Conservation (phyloP, 2,113 vertebrate genomes). For the Oceanodroma tethys region DNA sequence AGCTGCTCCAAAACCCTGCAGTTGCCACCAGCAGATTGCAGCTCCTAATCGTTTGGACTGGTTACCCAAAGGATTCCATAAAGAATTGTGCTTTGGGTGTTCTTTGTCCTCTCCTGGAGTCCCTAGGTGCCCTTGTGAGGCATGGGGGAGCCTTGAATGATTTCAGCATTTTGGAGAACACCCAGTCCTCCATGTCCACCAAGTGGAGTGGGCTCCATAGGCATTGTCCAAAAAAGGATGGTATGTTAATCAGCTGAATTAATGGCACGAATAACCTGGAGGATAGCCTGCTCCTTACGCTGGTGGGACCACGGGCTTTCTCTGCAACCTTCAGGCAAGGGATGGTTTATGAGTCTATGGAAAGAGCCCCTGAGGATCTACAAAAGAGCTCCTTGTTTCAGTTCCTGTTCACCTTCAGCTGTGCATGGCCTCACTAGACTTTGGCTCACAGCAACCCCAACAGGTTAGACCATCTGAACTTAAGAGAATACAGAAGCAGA, state of each 20-base stretch:
- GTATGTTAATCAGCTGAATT: neutral
- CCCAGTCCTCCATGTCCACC: neutral
- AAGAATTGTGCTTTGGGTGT: neutral
- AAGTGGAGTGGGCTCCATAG: neutral
- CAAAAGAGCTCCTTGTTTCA: neutral
- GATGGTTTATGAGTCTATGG: neutral
- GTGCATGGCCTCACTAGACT: neutral
- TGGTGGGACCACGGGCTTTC: neutral
- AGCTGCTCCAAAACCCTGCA: neutral
- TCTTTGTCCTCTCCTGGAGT: neutral
- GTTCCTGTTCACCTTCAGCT: neutral
- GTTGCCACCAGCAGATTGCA: neutral
- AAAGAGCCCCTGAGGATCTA: neutral
- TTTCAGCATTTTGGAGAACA: neutral
- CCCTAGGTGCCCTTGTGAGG: neutral
- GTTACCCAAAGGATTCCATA: neutral
- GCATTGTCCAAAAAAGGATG: neutral
- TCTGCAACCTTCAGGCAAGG: neutral
- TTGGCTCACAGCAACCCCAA: neutral
- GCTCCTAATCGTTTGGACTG: neutral
- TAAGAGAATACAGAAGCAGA: neutral
- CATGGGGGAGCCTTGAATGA: neutral
- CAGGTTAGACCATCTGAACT: neutral
- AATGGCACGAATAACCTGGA: neutral
- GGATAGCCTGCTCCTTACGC: neutral